Evolutionary conservation across 2,888 invertebrate species (phyloP).

Genomic region (Chironomus tentans): DNA sequence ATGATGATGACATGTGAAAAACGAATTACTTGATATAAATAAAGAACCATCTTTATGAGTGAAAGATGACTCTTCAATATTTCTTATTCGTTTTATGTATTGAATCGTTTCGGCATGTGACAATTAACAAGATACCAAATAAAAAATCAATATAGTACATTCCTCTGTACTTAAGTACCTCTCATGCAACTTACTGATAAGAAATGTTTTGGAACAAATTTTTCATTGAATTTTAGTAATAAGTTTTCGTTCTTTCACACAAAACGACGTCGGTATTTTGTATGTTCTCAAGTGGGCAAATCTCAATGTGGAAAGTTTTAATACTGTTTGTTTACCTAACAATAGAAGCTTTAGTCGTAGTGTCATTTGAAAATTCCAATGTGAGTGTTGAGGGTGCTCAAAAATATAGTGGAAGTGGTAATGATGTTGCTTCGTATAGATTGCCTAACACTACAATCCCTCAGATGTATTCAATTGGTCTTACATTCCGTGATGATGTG

Average conservation of each 20-base stretch:
- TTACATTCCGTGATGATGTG: not conserved
- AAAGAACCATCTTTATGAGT: too few species aligned
- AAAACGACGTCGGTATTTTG: too few species aligned
- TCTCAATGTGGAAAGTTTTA: slow-evolving; percentile 8
- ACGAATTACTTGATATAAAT: too few species aligned
- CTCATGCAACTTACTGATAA: not conserved
- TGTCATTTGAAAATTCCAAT: not conserved
- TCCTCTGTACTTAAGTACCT: not conserved
- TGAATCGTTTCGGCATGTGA: not conserved
- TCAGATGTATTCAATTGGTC: not conserved
- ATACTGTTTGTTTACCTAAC: not conserved
- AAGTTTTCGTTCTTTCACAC: too few species aligned
- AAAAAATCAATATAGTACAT: not conserved
- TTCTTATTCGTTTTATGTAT: too few species aligned
- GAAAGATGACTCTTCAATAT: too few species aligned
- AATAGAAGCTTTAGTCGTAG: not conserved
- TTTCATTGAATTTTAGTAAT: not conserved
- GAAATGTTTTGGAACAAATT: not conserved
- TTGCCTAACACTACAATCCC: slow-evolving; percentile 9
- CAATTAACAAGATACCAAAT: not conserved
- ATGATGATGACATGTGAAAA: too few species aligned
- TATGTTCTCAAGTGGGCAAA: too few species aligned
- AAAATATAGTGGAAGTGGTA: too few species aligned
- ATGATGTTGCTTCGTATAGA: not conserved
- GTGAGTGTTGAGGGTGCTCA: not conserved